phyloP scores from a whole-genome alignment of 2,113 vertebrate genomes.

The Nannobrachium achirus region DNA sequence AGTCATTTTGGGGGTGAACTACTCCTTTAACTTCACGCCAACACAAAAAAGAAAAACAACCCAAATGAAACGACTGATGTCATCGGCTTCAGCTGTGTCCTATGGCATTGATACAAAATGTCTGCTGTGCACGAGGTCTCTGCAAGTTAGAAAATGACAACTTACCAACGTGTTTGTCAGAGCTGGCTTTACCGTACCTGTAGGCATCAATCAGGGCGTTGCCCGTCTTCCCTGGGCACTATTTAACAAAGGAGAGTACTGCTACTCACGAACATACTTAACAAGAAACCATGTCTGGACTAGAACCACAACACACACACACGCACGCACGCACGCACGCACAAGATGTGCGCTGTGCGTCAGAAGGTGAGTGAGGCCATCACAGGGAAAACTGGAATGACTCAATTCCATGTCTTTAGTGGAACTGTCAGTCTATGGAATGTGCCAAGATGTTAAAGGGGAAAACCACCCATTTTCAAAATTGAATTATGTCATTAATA shows the following conservation, averaged over 20 bases:
- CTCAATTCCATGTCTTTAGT: conserved; percentile 1
- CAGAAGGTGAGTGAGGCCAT: conserved; percentile 12
- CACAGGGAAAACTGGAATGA: conserved; percentile 31
- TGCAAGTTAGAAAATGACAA: conserved; percentile 20
- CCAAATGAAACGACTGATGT: too few species aligned
- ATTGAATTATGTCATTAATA: too few species aligned
- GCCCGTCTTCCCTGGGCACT: conserved; percentile 53
- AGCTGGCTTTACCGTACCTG: conserved; percentile 55
- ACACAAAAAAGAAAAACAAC: too few species aligned
- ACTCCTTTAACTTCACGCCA: too few species aligned
- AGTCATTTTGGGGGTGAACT: too few species aligned
- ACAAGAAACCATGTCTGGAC: conserved; percentile 46
- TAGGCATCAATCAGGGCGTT: conserved; percentile 68
- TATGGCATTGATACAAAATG: too few species aligned
- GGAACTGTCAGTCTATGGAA: not conserved
- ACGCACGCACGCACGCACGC: conserved; percentile 11
- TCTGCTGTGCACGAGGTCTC: not conserved
- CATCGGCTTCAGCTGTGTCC: too few species aligned
- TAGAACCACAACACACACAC: conserved; percentile 18
- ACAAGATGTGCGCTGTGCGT: conserved; percentile 12
- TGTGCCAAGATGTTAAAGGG: not conserved
- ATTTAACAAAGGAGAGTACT: conserved; percentile 64
- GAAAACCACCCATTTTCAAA: too few species aligned
- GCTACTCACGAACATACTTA: conserved; percentile 41
- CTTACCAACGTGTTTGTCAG: conserved; percentile 29